Evolutionary conservation across 2,888 invertebrate species (phyloP).

Genomic region (Taenaris catops): DNA sequence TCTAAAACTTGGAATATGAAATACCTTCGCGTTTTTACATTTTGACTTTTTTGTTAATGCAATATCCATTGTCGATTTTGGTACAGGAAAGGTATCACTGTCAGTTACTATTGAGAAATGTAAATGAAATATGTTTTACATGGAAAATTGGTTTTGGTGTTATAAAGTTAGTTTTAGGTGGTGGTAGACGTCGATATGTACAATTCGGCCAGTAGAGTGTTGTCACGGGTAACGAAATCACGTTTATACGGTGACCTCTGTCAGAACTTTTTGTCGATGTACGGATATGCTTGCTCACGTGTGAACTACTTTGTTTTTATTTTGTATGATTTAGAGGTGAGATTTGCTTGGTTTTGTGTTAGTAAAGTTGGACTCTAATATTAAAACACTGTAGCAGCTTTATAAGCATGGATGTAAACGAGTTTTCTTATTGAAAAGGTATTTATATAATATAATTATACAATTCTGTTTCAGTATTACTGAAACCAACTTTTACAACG

Average conservation of each 20-base stretch:
- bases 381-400: too few species aligned
- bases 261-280: slow-evolving; percentile 5
- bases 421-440: slow-evolving; percentile 3
- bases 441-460: not conserved
- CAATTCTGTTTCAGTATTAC: too few species aligned
- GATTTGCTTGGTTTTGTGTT: slow-evolving; percentile 1
- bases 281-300: slow-evolving; percentile 3
- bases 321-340: slow-evolving; percentile 2
- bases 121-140: not conserved
- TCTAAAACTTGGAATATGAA: not conserved
- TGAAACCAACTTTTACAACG: too few species aligned
- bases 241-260: slow-evolving; percentile 9
- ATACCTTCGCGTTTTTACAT: not conserved
- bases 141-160: not conserved
- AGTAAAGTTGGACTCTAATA: slow-evolving; percentile 6
- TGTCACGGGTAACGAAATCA: slow-evolving; percentile 11
- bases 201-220: slow-evolving; percentile 11
- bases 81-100: not conserved
- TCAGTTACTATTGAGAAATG: not conserved
- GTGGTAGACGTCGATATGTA: slow-evolving; percentile 1
- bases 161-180: not conserved
- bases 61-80: slow-evolving; percentile 1
- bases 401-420: slow-evolving; percentile 2
- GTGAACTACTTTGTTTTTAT: slow-evolving; percentile 5
- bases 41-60: not conserved